Evolutionary conservation across 2,113 vertebrate species (phyloP).

Genomic region (Leucopsar rothschildi): DNA sequence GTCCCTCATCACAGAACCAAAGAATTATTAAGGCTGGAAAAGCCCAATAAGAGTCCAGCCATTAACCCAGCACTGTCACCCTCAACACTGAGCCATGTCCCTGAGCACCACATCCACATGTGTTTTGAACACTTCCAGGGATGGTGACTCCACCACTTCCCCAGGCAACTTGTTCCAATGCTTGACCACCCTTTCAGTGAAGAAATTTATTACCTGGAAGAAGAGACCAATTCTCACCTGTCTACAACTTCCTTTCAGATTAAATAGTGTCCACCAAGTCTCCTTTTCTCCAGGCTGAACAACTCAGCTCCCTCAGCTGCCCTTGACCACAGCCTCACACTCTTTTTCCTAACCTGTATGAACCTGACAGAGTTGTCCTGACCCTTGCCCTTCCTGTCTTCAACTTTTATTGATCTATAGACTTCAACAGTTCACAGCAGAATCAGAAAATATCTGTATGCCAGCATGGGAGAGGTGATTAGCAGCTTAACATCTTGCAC

Average conservation of each 20-base stretch:
- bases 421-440: background rate
- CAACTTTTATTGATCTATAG: background rate
- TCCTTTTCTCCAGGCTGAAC: background rate
- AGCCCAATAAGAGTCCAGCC: background rate
- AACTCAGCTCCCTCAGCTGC: background rate
- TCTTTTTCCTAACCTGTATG: background rate
- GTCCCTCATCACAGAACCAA: background rate
- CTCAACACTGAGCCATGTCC: background rate
- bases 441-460: background rate
- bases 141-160: background rate
- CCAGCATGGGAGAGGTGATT: background rate
- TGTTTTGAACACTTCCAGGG: background rate
- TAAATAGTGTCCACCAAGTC: fast-evolving
- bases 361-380: background rate
- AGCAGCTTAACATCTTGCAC: background rate
- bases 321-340: background rate
- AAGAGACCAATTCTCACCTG: background rate
- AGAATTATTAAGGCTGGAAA: background rate
- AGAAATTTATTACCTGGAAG: background rate
- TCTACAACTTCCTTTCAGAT: background rate
- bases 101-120: background rate
- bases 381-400: background rate
- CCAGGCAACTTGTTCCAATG: background rate
- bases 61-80: background rate
- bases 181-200: background rate